Evolutionary conservation across 2,113 vertebrate species (phyloP).

Genomic region (Clinocottus analis): DNA sequence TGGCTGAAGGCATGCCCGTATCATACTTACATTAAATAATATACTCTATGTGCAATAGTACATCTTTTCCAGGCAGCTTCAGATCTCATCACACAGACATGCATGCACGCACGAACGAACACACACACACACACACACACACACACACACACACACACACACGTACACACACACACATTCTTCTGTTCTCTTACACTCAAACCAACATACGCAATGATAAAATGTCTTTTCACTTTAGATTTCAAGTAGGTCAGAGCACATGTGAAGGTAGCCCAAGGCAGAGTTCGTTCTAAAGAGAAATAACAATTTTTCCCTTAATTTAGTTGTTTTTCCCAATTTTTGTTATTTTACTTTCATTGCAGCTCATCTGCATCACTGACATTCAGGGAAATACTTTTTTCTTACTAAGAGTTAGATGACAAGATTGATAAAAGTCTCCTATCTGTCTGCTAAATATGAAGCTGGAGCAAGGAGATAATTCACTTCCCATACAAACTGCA

Average conservation of each 20-base stretch:
- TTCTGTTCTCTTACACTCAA: constrained; percentile 8
- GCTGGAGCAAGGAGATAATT: neutral
- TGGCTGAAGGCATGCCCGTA: constrained; percentile 6
- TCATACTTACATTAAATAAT: constrained; percentile 14
- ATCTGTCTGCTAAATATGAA: neutral
- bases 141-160: neutral
- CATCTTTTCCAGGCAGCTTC: neutral
- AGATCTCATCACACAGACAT: neutral
- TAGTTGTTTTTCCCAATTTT: neutral
- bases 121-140: neutral
- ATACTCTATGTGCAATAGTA: neutral
- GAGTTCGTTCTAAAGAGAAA: constrained; percentile 16
- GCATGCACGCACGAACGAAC: neutral
- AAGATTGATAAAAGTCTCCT: neutral
- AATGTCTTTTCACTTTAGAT: constrained; percentile 11
- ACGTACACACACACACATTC: neutral
- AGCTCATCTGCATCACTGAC: neutral
- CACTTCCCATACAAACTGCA: neutral
- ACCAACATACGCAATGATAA: constrained; percentile 9
- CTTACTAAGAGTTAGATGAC: neutral
- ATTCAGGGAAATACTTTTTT: neutral
- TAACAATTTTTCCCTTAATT: neutral
- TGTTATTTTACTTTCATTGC: neutral
- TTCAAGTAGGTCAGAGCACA: constrained; percentile 63
- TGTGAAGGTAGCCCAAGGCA: constrained; percentile 43